These are phyloP conservation scores for Leuctra nigra DNA, from an alignment of 2,888 invertebrate species.

Conservation along the genomic window DNA sequence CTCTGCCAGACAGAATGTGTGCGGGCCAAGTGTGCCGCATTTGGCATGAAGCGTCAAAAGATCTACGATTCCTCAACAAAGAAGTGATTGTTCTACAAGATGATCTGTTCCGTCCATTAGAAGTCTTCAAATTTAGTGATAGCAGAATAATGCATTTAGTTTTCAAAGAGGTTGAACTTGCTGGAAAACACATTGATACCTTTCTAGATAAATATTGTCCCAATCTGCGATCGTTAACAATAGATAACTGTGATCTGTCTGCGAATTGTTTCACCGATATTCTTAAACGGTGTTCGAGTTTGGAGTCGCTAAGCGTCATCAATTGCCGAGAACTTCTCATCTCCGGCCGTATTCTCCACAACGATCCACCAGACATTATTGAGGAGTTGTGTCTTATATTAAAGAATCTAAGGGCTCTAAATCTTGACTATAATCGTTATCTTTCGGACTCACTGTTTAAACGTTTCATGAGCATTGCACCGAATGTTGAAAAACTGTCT, in stretches of 20 bases:
- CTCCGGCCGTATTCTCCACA: conserved; percentile 62
- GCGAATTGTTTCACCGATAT: conserved; percentile 56
- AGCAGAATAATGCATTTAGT: conserved; percentile 43
- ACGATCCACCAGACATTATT: conserved; percentile 51
- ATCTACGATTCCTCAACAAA: conserved; percentile 49
- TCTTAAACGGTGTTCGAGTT: conserved; percentile 48
- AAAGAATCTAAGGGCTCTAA: conserved; percentile 50
- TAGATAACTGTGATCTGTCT: conserved; percentile 55
- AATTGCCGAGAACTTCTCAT: conserved; percentile 65
- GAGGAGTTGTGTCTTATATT: conserved; percentile 42
- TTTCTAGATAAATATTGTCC: conserved; percentile 55
- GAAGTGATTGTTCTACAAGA: conserved; percentile 43
- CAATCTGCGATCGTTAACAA: conserved; percentile 46
- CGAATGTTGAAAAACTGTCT: conserved; percentile 52
- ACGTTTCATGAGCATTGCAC: conserved; percentile 54
- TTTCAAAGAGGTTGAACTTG: conserved; percentile 48
- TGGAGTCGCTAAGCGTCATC: conserved; percentile 53
- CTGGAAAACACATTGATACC: conserved; percentile 25
- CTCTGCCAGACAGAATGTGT: conserved; percentile 56
- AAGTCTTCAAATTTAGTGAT: conserved; percentile 22
- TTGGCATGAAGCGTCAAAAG: conserved; percentile 62
- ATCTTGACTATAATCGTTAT: conserved; percentile 60
- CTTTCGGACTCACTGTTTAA: conserved; percentile 67
- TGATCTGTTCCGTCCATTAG: conserved; percentile 24
- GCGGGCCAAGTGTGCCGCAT: conserved; percentile 57